Evolutionary conservation across 30 jellyfish, hydroid and myxozoan species (phyloP).

Genomic region (Aurelia aurita): DNA sequence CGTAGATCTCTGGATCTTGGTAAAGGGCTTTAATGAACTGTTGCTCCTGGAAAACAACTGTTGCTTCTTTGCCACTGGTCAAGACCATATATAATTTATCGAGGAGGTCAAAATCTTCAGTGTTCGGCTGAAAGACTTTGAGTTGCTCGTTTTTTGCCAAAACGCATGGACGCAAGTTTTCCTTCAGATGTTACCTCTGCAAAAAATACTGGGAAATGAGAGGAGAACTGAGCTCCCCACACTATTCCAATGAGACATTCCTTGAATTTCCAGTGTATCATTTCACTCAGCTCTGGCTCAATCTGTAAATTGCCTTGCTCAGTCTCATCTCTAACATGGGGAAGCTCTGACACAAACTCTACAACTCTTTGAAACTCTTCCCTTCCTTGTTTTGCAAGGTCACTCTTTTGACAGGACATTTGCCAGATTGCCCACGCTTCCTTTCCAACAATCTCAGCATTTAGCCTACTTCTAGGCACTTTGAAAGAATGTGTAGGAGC

Average conservation of each 20-base stretch:
- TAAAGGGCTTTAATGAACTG: constrained; percentile 17
- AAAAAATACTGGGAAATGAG: constrained; percentile 29
- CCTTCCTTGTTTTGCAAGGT: neutral
- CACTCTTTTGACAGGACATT: neutral
- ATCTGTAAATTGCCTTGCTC: neutral
- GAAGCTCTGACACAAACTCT: no score
- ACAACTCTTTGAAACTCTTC: neutral
- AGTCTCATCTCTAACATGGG: neutral
- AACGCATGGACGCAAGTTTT: constrained; percentile 1
- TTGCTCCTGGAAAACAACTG: constrained; percentile 23
- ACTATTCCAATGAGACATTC: constrained; percentile 5
- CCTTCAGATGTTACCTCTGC: neutral
- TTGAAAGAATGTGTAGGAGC: neutral
- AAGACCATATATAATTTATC: neutral
- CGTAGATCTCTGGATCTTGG: neutral
- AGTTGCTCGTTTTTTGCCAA: no score
- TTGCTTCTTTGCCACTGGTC: constrained; percentile 7
- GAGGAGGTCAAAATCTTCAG: neutral
- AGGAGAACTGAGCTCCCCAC: constrained; percentile 26
- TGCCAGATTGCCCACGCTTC: neutral
- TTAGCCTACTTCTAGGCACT: neutral
- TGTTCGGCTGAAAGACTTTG: neutral
- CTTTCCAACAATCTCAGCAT: neutral
- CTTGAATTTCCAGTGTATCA: constrained; percentile 2
- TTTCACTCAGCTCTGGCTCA: neutral